Conservation (phyloP, 2,888 invertebrate genomes). For the Bibio marci region DNA sequence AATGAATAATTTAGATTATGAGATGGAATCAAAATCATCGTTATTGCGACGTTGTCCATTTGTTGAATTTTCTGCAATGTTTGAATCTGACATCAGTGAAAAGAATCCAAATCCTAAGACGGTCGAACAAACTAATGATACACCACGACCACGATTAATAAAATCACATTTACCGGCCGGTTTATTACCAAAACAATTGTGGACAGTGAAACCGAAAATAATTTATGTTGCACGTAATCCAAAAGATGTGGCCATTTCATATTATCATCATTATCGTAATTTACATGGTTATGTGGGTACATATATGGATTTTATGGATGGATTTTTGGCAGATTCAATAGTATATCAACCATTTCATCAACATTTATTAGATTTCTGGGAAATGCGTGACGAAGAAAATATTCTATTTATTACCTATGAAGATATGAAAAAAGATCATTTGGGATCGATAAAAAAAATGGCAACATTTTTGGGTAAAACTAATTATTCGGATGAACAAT, state of each 20-base stretch:
- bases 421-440: slow-evolving; percentile 6
- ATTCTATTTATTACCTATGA: slow-evolving; percentile 6
- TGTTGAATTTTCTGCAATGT: not conserved
- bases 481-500: slow-evolving; percentile 2
- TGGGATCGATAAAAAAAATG: slow-evolving; percentile 1
- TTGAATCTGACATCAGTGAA: not conserved
- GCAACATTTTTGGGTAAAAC: slow-evolving; percentile 3
- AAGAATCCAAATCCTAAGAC: not conserved
- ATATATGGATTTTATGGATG: slow-evolving; percentile 6
- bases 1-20: slow-evolving; percentile 7
- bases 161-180: slow-evolving; percentile 5
- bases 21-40: slow-evolving; percentile 2
- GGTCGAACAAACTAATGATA: not conserved
- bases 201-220: slow-evolving; percentile 21
- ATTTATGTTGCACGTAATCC: slow-evolving; percentile 66
- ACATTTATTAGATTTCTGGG: slow-evolving; percentile 8
- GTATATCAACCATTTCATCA: slow-evolving; percentile 16
- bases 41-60: not conserved
- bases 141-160: not conserved
- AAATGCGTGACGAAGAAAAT: slow-evolving; percentile 3
- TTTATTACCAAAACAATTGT: slow-evolving; percentile 3
- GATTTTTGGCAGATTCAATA: slow-evolving; percentile 4
- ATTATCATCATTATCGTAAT: slow-evolving; percentile 35
- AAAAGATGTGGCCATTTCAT: slow-evolving; percentile 61
- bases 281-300: slow-evolving; percentile 4